These are phyloP conservation scores for Pseudorectes ferrugineus DNA, from an alignment of 2,113 vertebrate species.

Conservation along the genomic window DNA sequence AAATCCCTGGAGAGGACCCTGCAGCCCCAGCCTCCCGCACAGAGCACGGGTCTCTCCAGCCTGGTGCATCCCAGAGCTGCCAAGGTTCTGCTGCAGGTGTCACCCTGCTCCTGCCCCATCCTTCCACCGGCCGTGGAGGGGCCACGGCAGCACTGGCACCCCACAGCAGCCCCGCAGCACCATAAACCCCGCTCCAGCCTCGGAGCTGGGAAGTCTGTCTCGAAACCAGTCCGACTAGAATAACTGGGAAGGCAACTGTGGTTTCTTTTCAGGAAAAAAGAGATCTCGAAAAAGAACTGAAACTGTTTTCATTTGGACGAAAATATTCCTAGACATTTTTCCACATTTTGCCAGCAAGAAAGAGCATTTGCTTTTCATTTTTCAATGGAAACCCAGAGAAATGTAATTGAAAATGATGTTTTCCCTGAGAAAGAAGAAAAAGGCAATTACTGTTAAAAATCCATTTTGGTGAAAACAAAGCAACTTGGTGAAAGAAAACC, in stretches of 20 bases:
- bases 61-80: background rate
- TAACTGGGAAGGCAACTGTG: constrained; percentile 57
- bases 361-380: constrained; percentile 63
- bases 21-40: fast-evolving
- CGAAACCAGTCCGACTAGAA: constrained; percentile 54
- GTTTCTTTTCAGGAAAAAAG: constrained; percentile 64
- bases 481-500: background rate
- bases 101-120: background rate
- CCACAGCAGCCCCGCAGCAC: background rate
- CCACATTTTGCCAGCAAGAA: background rate
- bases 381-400: constrained; percentile 48
- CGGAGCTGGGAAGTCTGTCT: constrained; percentile 31
- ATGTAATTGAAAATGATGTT: constrained; percentile 36
- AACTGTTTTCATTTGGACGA: constrained; percentile 54
- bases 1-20: too few relatives aligned
- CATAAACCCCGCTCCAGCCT: background rate
- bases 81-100: background rate
- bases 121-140: fast-evolving
- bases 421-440: background rate
- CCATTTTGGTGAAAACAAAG: constrained; percentile 27
- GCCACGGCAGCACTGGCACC: fast-evolving
- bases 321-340: constrained; percentile 63
- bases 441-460: constrained; percentile 7
- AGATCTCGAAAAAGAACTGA: constrained; percentile 43
- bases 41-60: background rate